Percentiles rank a stretch among this genome's conserved stretches.
Evolutionary conservation across 1,140 invertebrate species (phyloP).

Genomic region (Luehdorfia chinensis): DNA sequence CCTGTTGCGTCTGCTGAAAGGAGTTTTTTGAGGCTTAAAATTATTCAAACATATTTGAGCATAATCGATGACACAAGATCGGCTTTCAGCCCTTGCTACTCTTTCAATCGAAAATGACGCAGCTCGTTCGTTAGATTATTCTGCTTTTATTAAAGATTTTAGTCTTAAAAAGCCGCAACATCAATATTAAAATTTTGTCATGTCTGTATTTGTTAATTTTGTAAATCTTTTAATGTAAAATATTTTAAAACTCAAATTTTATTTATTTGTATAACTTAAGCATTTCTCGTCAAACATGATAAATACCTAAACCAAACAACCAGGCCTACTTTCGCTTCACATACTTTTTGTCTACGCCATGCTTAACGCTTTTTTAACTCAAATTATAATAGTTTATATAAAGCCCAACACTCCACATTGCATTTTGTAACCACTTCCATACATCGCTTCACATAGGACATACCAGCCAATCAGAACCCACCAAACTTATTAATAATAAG

Average conservation of each 20-base stretch:
- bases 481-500: too few species aligned
- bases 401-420: too few species aligned
- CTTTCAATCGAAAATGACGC: slow-evolving; percentile 18
- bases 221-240: slow-evolving; percentile 14
- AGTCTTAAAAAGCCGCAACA: slow-evolving; percentile 13
- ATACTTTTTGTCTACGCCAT: too few species aligned
- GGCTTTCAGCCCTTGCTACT: slow-evolving; percentile 18
- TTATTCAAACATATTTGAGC: slow-evolving; percentile 21
- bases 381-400: too few species aligned
- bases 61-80: slow-evolving; percentile 21
- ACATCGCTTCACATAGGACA: too few species aligned
- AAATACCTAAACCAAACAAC: slow-evolving; percentile 14
- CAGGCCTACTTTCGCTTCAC: slow-evolving; percentile 16
- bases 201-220: slow-evolving; percentile 14
- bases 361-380: too few species aligned
- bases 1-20: slow-evolving; percentile 16
- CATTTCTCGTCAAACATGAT: slow-evolving; percentile 12
- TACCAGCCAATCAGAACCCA: too few species aligned
- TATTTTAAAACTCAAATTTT: slow-evolving; percentile 13
- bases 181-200: slow-evolving; percentile 17
- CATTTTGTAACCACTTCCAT: too few species aligned
- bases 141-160: slow-evolving; percentile 18
- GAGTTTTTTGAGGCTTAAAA: slow-evolving; percentile 21
- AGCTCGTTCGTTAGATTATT: slow-evolving; percentile 18
- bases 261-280: slow-evolving; percentile 15